A percentile compares a stretch with the other conserved stretches of the same genome.
These are phyloP conservation scores for Coboldia fuscipes DNA, from an alignment of 1,140 invertebrate species.

Conservation along the genomic window DNA sequence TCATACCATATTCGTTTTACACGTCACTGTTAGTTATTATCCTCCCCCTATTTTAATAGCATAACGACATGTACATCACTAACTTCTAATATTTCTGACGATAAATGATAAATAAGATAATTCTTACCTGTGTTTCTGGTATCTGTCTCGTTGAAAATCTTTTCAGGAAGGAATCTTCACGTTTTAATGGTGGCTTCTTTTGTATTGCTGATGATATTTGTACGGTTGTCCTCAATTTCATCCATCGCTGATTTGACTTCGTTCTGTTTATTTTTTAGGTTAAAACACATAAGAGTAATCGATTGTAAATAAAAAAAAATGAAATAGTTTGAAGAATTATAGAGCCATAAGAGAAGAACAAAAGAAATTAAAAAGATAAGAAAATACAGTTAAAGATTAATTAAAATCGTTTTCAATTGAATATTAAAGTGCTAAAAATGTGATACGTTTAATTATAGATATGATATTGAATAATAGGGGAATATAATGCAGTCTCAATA, in stretches of 20 bases:
- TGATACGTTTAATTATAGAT: too few relatives aligned
- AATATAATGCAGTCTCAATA: too few relatives aligned
- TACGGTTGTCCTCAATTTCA: constrained; percentile 80
- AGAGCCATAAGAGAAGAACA: not conserved
- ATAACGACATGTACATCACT: too few relatives aligned
- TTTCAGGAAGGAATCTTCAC: constrained; percentile 87
- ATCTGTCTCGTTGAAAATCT: constrained; percentile 82
- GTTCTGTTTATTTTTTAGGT: constrained; percentile 33
- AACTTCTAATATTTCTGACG: too few relatives aligned
- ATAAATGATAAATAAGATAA: too few relatives aligned
- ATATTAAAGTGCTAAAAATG: too few relatives aligned
- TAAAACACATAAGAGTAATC: constrained; percentile 1
- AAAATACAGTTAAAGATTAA: not conserved
- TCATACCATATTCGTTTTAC: too few relatives aligned
- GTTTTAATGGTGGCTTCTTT: constrained; percentile 62
- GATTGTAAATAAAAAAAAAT: constrained; percentile 4
- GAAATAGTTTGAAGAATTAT: not conserved
- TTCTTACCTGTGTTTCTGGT: constrained; percentile 62
- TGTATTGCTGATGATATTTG: constrained; percentile 75
- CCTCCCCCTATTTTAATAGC: too few relatives aligned
- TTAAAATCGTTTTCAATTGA: too few relatives aligned
- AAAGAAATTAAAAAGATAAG: not conserved
- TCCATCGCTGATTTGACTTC: constrained; percentile 82
- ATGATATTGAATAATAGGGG: too few relatives aligned
- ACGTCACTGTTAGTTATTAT: too few relatives aligned